Conservation (phyloP, 2,888 invertebrate genomes). For the Griposia aprilina region DNA sequence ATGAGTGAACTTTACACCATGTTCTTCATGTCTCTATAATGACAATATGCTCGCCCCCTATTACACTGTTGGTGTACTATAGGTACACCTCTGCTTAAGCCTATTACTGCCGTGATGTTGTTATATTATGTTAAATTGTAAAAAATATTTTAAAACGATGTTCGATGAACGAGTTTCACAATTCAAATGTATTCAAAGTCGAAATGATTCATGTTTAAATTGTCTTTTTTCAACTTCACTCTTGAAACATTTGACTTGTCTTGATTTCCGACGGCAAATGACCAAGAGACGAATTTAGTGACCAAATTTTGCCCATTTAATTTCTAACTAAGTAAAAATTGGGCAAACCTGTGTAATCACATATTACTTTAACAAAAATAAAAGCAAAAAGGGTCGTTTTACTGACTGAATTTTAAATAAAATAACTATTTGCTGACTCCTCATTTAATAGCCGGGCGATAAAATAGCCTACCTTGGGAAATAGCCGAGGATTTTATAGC, state of each 20-base stretch:
- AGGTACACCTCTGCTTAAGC: not conserved
- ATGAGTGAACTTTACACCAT: too few relatives aligned
- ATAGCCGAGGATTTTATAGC: slow-evolving; percentile 35
- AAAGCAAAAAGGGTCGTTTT: not conserved
- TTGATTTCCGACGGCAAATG: not conserved
- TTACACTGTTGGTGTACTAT: not conserved
- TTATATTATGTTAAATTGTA: too few relatives aligned
- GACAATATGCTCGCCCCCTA: too few relatives aligned
- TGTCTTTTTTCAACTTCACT: too few relatives aligned
- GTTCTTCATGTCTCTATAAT: too few relatives aligned
- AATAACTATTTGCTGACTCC: slow-evolving; percentile 34
- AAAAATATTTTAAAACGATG: too few relatives aligned
- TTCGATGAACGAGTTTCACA: too few relatives aligned
- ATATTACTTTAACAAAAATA: not conserved
- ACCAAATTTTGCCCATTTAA: not conserved
- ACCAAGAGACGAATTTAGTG: not conserved
- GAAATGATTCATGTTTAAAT: not conserved
- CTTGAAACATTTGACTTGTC: not conserved
- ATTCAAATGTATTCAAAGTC: not conserved
- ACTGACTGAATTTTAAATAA: slow-evolving; percentile 30
- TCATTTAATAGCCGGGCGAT: slow-evolving; percentile 33
- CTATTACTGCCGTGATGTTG: not conserved
- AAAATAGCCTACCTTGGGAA: slow-evolving; percentile 49
- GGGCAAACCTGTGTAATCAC: not conserved
- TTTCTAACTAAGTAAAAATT: not conserved